Evolutionary conservation across 2,888 invertebrate genomes (phyloP).

Genomic region (Eupithecia inturbata): DNA sequence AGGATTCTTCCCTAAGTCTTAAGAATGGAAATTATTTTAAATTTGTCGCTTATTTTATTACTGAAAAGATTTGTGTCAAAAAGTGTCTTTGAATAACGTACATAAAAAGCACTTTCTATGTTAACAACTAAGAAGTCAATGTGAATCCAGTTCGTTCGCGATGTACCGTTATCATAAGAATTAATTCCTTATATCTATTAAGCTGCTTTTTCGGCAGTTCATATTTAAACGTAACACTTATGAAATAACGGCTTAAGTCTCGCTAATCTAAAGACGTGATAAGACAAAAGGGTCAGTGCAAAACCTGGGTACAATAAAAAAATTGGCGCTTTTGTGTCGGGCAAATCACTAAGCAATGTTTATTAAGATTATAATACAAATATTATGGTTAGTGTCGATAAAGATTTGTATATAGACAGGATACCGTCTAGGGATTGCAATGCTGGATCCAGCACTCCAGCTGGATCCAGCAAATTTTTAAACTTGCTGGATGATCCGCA

Average conservation of each 20-base stretch:
- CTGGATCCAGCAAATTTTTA: too few relatives aligned
- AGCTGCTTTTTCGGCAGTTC: constrained; percentile 37
- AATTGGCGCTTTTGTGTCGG: constrained; percentile 42
- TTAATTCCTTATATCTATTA: constrained; percentile 43
- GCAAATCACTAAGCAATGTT: constrained; percentile 43
- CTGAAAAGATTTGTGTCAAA: background rate
- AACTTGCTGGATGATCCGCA: too few relatives aligned
- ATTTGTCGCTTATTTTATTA: background rate
- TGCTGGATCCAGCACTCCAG: too few relatives aligned
- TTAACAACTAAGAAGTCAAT: constrained; percentile 18
- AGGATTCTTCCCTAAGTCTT: background rate
- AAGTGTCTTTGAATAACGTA: constrained; percentile 4
- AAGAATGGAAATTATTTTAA: background rate
- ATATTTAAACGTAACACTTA: constrained; percentile 40
- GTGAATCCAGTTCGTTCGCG: constrained; percentile 37
- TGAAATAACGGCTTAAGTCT: constrained; percentile 22
- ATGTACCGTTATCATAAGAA: constrained; percentile 43
- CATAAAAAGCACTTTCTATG: background rate
- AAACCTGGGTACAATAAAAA: constrained; percentile 17
- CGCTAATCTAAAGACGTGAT: constrained; percentile 25
- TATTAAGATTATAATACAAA: constrained; percentile 23
- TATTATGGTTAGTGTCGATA: constrained; percentile 43
- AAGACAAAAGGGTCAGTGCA: constrained; percentile 25
- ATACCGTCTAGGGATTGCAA: too few relatives aligned
- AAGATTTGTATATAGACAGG: background rate